Conservation (phyloP, 2,888 invertebrate species). For the Campaea margaritaria region DNA sequence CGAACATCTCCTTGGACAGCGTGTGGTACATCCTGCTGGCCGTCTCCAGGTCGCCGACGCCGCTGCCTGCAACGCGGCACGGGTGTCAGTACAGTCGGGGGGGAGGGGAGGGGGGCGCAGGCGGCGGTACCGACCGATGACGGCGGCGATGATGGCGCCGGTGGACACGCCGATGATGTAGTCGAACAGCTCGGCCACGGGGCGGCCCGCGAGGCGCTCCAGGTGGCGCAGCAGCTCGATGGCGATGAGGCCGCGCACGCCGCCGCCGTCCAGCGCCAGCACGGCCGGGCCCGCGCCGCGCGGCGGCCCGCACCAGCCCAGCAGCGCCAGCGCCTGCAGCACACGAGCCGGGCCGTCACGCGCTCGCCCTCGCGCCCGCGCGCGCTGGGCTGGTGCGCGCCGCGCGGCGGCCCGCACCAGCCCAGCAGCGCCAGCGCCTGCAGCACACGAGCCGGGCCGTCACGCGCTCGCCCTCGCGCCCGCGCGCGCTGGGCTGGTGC, state of each 20-base stretch:
- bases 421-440: conserved; percentile 89
- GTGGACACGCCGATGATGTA: conserved; percentile 94
- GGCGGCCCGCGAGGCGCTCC: conserved; percentile 88
- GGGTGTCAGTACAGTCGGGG: no score
- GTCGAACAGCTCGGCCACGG: conserved; percentile 93
- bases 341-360: conserved; percentile 88
- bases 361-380: conserved; percentile 97
- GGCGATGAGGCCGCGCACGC: conserved; percentile 94
- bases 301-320: conserved; percentile 89
- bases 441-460: conserved; percentile 89
- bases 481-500: conserved; percentile 89
- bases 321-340: conserved; percentile 88
- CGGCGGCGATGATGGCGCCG: conserved; percentile 91
- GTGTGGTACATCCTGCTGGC: conserved; percentile 74
- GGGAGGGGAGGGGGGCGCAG: no score
- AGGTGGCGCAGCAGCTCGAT: conserved; percentile 92
- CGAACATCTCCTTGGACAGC: conserved; percentile 78
- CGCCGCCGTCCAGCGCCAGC: conserved; percentile 95
- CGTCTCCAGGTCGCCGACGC: conserved; percentile 68
- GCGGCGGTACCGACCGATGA: conserved; percentile 84
- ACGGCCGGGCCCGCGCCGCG: conserved; percentile 88
- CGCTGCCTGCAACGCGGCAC: conserved; percentile 57
- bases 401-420: conserved; percentile 87
- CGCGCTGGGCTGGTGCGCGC: conserved; percentile 88
- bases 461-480: conserved; percentile 95